Evolutionary conservation across 1,140 invertebrate genomes (phyloP), one percentile per base, ranked within the genome.

Genomic region (Danaus melanippus): DNA sequence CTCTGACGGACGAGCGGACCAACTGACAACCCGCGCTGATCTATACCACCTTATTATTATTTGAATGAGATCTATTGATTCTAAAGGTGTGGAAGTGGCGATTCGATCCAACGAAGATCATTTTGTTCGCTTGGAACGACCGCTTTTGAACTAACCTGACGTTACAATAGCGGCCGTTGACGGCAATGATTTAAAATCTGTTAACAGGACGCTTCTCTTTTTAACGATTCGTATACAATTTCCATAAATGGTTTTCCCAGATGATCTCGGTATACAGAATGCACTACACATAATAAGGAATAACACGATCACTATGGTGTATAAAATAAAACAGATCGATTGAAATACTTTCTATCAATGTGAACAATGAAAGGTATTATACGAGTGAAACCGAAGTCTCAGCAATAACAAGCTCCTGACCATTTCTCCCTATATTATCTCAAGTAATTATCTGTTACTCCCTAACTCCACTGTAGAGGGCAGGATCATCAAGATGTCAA

Each of bases 141-240:
- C 83, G 73, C 79, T 84, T 86, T 79, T 84, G 83, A 84, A 82
- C 79, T 78, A 82, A 84, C 74, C 61, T 86, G 83, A 86, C 83
- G 72, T 82, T 77, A 84, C 83, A 86, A 86, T 86, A 73, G 83
- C 67, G 69, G 51, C 71, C 69, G 53, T 63, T 77, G 83, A 86
- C 79, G 79, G 83, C 81, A 83, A 84, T 86, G 83, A 84, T 86
- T 86, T 86, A 86, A 86, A 86, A 86, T 86, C 81, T 86, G 83
- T 86, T 86, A 86, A 86, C 83, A 86, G 83, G 75, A 81, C 80
- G 80, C 58, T 86, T 74, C 76, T 86, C 80, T 86, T 86, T 86
- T 86, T 86, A 86, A 84, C 81, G 79, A 84, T 83, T 79, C 71
- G 79, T 81, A 82, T 83, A 79, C 83, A 79, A 84, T 86, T 83